Percentiles rank a stretch among this genome's conserved stretches.
These are phyloP conservation scores for Perizoma affinitatum DNA, from an alignment of 2,888 invertebrate species.

Conservation along the genomic window DNA sequence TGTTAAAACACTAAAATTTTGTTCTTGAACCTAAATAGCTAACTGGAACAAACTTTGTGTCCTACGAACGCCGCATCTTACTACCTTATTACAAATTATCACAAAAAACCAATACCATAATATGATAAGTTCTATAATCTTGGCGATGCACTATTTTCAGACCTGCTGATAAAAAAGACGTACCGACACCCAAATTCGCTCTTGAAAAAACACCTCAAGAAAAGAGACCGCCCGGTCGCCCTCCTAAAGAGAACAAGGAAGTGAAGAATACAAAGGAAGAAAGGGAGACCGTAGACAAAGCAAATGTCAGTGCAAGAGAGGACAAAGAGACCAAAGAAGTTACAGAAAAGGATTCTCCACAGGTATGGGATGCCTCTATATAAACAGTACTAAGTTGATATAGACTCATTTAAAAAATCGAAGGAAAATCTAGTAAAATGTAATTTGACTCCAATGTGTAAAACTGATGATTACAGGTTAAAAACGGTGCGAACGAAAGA, in stretches of 20 bases:
- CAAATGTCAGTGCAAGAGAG: slow-evolving; percentile 40
- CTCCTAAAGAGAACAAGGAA: slow-evolving; percentile 64
- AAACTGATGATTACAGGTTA: slow-evolving; percentile 49
- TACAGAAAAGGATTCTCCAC: slow-evolving; percentile 44
- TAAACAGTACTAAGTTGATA: background rate
- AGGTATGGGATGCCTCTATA: slow-evolving; percentile 35
- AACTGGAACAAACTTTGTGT: too few relatives aligned
- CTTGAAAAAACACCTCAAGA: slow-evolving; percentile 51
- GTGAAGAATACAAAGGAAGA: slow-evolving; percentile 55
- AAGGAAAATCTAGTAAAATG: too few relatives aligned
- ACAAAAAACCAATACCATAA: too few relatives aligned
- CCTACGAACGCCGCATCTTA: too few relatives aligned
- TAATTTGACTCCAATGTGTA: too few relatives aligned
- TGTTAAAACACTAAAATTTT: too few relatives aligned
- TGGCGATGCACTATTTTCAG: slow-evolving; percentile 39
- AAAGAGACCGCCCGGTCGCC: slow-evolving; percentile 17
- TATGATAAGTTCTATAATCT: background rate
- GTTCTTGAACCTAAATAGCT: too few relatives aligned
- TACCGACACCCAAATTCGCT: slow-evolving; percentile 30
- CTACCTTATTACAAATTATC: too few relatives aligned
- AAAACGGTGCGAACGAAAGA: slow-evolving; percentile 63
- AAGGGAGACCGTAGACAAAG: slow-evolving; percentile 37
- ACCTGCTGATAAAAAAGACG: slow-evolving; percentile 61
- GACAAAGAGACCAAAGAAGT: slow-evolving; percentile 38
- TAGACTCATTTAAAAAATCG: too few relatives aligned